A percentile compares a stretch with the other conserved stretches of the same genome.
phyloP scores from a whole-genome alignment of 2,888 invertebrate genomes.

The Osmoderma eremita region DNA sequence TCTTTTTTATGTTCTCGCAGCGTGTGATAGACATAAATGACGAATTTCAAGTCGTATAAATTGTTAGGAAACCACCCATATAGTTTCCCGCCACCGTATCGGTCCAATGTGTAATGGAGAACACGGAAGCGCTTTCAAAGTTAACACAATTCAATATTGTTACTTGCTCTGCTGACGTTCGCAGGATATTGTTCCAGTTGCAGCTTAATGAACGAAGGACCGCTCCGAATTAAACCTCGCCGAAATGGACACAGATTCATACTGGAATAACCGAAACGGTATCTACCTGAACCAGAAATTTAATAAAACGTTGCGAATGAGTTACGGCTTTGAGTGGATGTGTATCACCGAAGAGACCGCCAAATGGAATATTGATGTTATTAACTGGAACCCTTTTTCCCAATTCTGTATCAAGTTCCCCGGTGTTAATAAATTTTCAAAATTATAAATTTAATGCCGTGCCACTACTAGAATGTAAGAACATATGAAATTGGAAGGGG shows the following conservation, averaged over 20 bases:
- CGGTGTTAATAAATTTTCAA: no score
- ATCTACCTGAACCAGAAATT: slow-evolving; percentile 15
- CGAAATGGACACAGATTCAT: slow-evolving; percentile 13
- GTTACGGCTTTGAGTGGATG: slow-evolving; percentile 9
- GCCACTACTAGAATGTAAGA: no score
- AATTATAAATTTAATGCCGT: no score
- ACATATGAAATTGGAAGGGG: no score
- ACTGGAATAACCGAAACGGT: slow-evolving; percentile 7
- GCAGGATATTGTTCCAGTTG: slow-evolving; percentile 24
- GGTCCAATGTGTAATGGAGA: slow-evolving; percentile 10
- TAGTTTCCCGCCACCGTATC: no score
- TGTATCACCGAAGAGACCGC: not conserved
- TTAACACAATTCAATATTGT: slow-evolving; percentile 26
- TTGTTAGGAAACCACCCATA: no score
- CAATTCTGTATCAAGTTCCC: no score
- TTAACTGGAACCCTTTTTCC: not conserved
- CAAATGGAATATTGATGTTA: slow-evolving; percentile 19
- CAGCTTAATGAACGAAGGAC: slow-evolving; percentile 19
- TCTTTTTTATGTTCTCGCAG: no score
- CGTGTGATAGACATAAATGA: no score
- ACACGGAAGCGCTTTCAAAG: slow-evolving; percentile 22
- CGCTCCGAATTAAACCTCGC: slow-evolving; percentile 17
- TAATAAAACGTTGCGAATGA: slow-evolving; percentile 18
- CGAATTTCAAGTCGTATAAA: no score
- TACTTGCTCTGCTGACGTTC: slow-evolving; percentile 8